phyloP scores from a whole-genome alignment of 2,888 invertebrate species.

The Brachylomia viminalis region DNA sequence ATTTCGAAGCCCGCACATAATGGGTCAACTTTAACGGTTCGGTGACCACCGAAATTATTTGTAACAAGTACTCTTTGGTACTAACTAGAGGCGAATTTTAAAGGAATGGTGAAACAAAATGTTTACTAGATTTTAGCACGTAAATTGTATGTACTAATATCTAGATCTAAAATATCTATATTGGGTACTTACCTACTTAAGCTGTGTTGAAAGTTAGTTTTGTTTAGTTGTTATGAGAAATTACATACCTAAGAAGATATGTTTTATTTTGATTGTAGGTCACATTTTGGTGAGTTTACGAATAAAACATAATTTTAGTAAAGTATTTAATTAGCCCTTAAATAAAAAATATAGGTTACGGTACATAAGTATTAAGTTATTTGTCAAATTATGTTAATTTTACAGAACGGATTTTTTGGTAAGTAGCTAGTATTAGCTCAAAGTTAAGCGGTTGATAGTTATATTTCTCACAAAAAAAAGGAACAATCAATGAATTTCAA shows the following conservation, averaged over 20 bases:
- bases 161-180: conserved; percentile 33
- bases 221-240: conserved; percentile 1
- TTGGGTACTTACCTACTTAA: conserved; percentile 3
- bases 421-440: neutral
- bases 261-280: neutral
- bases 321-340: neutral
- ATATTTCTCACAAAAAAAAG: neutral
- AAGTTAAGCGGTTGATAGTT: too few species aligned
- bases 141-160: conserved; percentile 50
- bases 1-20: conserved; percentile 20
- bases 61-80: conserved; percentile 23
- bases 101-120: conserved; percentile 16
- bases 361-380: too few species aligned
- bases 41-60: conserved; percentile 23
- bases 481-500: conserved; percentile 23
- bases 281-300: neutral
- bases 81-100: conserved; percentile 6
- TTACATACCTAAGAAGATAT: neutral
- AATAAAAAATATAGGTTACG: neutral
- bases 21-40: conserved; percentile 42
- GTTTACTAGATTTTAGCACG: conserved; percentile 52
- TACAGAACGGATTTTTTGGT: neutral
- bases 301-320: neutral
- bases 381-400: neutral
- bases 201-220: conserved; percentile 20